Conservation (phyloP, 2,113 vertebrate species). For the Emydura subglobosa region DNA sequence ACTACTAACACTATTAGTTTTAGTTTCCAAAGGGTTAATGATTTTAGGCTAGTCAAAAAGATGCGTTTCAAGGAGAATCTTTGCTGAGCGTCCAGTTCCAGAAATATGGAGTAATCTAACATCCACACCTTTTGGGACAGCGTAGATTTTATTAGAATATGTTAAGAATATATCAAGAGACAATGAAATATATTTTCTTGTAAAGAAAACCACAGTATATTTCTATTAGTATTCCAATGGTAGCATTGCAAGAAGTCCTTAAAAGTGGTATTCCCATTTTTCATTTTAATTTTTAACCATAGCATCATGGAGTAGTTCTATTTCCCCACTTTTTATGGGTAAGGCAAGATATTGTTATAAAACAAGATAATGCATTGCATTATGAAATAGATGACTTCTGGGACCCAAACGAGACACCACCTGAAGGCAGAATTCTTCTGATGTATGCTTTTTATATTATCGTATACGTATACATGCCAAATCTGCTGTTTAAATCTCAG, state of each 20-base stretch:
- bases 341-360: not conserved
- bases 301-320: not conserved
- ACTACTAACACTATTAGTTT: not conserved
- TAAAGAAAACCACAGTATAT: not conserved
- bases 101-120: not conserved
- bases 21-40: not conserved
- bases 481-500: conserved; percentile 20
- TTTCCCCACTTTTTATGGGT: not conserved
- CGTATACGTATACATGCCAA: conserved; percentile 1
- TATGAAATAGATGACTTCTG: conserved; percentile 5
- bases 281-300: conserved; percentile 16
- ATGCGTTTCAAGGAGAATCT: not conserved
- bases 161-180: not conserved
- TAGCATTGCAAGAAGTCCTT: not conserved
- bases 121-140: not conserved
- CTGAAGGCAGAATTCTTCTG: conserved; percentile 16
- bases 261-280: not conserved
- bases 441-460: conserved; percentile 24
- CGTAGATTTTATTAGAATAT: not conserved
- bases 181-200: not conserved
- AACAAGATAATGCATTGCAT: not conserved
- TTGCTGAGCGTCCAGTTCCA: not conserved
- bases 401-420: conserved; percentile 1
- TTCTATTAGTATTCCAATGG: not conserved
- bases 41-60: not conserved